Evolutionary conservation across 2,888 invertebrate species (phyloP), one percentile per base, ranked within the genome.

Genomic region (Nymphalis c-album): DNA sequence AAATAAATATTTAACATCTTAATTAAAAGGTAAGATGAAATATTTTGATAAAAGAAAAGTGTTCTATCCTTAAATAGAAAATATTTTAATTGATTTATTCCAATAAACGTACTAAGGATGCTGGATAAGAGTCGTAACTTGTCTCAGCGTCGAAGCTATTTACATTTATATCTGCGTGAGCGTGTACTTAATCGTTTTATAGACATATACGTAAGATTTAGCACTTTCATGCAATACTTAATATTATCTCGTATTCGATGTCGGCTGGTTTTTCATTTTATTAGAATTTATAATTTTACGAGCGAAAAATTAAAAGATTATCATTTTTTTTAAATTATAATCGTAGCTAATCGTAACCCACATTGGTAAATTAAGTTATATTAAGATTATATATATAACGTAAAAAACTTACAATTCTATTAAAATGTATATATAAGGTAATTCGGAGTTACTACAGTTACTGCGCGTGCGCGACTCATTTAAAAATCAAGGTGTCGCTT

Each of bases 191-290:
- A 70, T 64, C 35, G 60, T 48, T 65, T 55, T 60, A 60, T 50
- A 48, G 68, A 70, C 70, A 60, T 70, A 65, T 70, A 68, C 18
- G 70, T 68, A 70, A 46, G 53, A 63, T 68, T 68, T 68, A 70
- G 13, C 13, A 65, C 47, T 68, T 63, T 60, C 57, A 40, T 47
- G 35, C 26, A 46, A 46, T 60, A 60, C 51, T 51, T 50, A 58
- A 46, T 58, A 67, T 22, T 67, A 67, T 55, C 22, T 45, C 57
- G 57, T 47, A 55, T 40, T 62, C 26, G 63, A 46, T 22, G 46
- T 63, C 18, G n/a, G 22, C 31, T 16, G 45, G 60, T 50, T 60
- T 57, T 62, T 57, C 20, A 7, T 31, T 31, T 22, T 59, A 55
- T 55, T 20, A 48, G 53, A 60, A 47, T 69, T 31, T 65, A 16